Evolutionary conservation across 1,140 invertebrate species (phyloP), one percentile per base, ranked within the genome.

Genomic region (Acromyrmex charruanus): DNA sequence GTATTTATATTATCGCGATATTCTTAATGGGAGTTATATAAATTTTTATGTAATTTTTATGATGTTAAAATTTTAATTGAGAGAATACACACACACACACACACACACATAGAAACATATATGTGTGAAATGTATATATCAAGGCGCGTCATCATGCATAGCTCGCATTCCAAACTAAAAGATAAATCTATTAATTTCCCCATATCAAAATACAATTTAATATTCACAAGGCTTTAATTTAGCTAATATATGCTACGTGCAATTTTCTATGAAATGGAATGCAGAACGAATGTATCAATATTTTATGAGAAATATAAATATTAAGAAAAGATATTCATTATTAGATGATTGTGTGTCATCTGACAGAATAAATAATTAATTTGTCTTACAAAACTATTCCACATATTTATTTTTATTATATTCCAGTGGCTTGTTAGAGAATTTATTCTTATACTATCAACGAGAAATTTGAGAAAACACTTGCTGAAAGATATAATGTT

Each of bases 241-340:
- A 82, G 21, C 44, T 18, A 35, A 72, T 9, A 18, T 61, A n/a
- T 82, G 68, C 0, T 39, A 31, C 18, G 16, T 49, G 3, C 9
- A 18, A 39, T 74, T 61, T 82, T 82, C 12, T 63, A 14, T 61
- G 4, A 18, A 51, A 18, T 72, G 55, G 69, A 84, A 84, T 75
- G 69, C 55, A 51, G 25, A 12, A 49, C 68, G 18, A 25, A 3
- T 28, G 3, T 28, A 44, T 28, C 21, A 51, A 63, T 75, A 75
- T 84, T 74, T 75, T 75, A 51, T 5, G 58, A 74, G n/a, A 10
- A 21, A 18, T 16, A 63, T 82, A 74, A 74, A 61, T 21, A 16
- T 72, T 44, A 44, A 21, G 21, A 21, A 61, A 31, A 31, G 7
- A 28, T 14, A 16, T n/a, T 5, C 16, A 49, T 7, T 0, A 59